Evolutionary conservation across 2,797 vertebrate genomes (phyloP).

Genomic region (Nyctalus aviator): DNA sequence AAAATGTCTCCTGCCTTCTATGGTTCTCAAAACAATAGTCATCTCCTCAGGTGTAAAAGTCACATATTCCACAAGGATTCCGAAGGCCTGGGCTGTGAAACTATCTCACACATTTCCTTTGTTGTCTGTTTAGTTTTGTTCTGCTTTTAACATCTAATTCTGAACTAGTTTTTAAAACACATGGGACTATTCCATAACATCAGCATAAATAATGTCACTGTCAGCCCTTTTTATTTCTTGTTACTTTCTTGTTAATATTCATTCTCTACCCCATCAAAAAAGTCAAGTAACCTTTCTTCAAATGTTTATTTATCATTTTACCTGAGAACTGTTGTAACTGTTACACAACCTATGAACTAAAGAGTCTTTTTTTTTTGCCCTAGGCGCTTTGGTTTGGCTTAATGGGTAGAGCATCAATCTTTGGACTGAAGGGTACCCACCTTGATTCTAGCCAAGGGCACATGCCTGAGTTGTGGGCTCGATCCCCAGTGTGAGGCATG

Average conservation of each 20-base stretch:
- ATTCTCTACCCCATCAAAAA: background rate
- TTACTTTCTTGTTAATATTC: background rate
- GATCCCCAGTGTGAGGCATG: no score
- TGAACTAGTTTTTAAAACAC: background rate
- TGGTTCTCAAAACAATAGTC: conserved; percentile 5
- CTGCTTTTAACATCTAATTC: background rate
- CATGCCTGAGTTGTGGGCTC: no score
- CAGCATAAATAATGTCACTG: background rate
- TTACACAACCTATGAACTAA: background rate
- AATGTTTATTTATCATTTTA: background rate
- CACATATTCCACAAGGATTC: background rate
- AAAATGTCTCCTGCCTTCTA: background rate
- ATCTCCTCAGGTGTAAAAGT: background rate
- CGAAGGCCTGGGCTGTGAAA: background rate
- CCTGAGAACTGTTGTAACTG: background rate
- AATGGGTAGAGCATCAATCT: no score
- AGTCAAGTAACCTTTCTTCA: background rate
- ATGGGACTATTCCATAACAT: background rate
- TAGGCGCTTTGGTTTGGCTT: no score
- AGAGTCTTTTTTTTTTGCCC: no score
- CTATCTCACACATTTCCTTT: background rate
- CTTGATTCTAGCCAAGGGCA: no score
- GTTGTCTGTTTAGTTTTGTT: background rate
- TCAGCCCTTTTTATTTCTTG: background rate
- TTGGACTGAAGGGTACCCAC: no score